Percentiles rank a stretch among this genome's conserved stretches.
phyloP scores from a whole-genome alignment of 2,113 vertebrate genomes.

The Antigone vipio region DNA sequence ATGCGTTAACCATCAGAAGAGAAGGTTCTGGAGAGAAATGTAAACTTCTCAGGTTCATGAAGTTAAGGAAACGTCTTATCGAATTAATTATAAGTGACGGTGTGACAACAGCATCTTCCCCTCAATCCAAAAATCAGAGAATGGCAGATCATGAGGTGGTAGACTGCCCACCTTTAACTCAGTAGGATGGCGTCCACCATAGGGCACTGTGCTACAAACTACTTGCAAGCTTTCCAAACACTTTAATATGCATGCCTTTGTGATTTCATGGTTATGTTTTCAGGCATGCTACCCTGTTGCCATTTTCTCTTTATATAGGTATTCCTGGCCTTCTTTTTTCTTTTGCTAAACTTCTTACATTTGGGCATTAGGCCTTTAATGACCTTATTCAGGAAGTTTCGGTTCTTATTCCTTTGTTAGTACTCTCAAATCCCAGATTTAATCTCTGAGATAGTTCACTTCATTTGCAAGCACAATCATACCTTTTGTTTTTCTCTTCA shows the following conservation, averaged over 20 bases:
- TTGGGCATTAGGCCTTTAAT: neutral
- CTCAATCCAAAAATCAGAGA: neutral
- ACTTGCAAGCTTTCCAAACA: neutral
- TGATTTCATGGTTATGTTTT: neutral
- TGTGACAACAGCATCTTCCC: neutral
- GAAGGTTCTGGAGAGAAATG: neutral
- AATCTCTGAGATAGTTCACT: constrained; percentile 27
- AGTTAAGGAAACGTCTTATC: neutral
- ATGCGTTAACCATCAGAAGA: neutral
- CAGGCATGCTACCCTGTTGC: neutral
- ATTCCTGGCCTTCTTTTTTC: neutral
- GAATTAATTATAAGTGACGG: neutral
- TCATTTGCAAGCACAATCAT: constrained; percentile 2
- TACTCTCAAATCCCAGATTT: constrained; percentile 43
- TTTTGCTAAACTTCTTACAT: neutral
- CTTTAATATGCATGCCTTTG: neutral
- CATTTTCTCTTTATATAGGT: neutral
- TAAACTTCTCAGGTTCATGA: neutral
- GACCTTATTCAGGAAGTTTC: neutral
- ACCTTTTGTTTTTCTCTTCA: constrained; percentile 34
- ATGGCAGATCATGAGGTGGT: neutral
- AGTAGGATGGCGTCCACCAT: neutral
- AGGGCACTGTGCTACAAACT: neutral
- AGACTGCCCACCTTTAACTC: neutral
- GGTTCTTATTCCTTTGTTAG: neutral